phyloP scores from a whole-genome alignment of 2,113 vertebrate species.

The Vombatus ursinus region DNA sequence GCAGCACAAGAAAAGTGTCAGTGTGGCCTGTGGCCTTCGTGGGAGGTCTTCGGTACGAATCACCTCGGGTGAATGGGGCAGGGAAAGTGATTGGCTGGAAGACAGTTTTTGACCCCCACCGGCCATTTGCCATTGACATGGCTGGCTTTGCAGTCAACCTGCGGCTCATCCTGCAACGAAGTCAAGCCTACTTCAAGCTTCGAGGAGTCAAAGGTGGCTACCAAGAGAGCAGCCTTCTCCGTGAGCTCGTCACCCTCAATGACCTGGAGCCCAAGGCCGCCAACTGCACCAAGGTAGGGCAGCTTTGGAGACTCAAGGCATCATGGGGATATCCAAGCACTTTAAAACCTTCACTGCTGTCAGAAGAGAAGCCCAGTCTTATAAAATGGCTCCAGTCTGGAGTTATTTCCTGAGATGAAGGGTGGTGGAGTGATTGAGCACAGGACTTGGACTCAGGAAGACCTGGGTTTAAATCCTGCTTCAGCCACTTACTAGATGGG shows the following conservation, averaged over 20 bases:
- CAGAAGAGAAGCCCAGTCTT: background rate
- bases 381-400: background rate
- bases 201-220: constrained; percentile 97
- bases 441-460: background rate
- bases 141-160: constrained; percentile 98
- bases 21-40: constrained; percentile 99
- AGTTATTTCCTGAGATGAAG: background rate
- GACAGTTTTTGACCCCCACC: constrained; percentile 96
- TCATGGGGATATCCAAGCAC: background rate
- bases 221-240: constrained; percentile 97
- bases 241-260: constrained; percentile 95
- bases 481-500: background rate
- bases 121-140: constrained; percentile 99
- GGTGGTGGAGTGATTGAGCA: background rate
- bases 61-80: constrained; percentile 95
- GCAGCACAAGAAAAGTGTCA: constrained; percentile 94
- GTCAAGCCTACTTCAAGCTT: constrained; percentile 98
- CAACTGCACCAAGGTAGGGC: constrained; percentile 98
- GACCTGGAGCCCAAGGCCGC: constrained; percentile 98
- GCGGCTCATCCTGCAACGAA: constrained; percentile 94
- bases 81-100: constrained; percentile 99
- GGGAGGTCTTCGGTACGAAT: constrained; percentile 96
- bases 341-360: background rate
- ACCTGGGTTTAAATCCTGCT: background rate
- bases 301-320: accelerated